Evolutionary conservation across 2,797 vertebrate species (phyloP).

Genomic region (Eptatretus atami): DNA sequence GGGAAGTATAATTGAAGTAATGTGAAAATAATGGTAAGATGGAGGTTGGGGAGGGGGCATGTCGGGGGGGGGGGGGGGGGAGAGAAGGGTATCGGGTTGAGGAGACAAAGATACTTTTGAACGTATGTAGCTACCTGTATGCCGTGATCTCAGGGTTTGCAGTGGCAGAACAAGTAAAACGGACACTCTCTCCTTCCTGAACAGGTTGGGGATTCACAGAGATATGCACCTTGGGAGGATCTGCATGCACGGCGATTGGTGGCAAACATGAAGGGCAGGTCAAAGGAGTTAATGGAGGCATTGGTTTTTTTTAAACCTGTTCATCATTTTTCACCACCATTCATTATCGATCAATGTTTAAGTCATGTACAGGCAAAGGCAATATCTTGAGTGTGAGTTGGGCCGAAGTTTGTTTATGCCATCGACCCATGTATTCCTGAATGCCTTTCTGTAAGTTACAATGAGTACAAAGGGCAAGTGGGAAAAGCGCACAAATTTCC

Average conservation of each 20-base stretch:
- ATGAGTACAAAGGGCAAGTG: no score
- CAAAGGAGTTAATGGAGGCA: background rate
- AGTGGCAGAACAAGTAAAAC: slow-evolving; percentile 53
- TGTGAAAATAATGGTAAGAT: no score
- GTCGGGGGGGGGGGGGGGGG: background rate
- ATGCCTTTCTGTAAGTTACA: no score
- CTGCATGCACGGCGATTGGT: slow-evolving; percentile 14
- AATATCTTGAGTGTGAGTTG: no score
- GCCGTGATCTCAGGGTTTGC: slow-evolving; percentile 76
- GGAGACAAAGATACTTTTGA: slow-evolving; percentile 3
- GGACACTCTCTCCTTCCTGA: slow-evolving; percentile 49
- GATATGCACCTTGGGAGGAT: slow-evolving; percentile 52
- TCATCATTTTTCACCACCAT: no score
- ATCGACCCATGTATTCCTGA: no score
- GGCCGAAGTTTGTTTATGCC: no score
- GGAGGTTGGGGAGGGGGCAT: no score
- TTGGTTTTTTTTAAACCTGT: background rate
- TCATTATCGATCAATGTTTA: no score
- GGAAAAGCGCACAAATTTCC: no score
- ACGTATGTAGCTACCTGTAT: slow-evolving; percentile 26
- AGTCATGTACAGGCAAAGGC: background rate
- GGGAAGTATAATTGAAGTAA: no score
- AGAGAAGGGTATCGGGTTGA: background rate
- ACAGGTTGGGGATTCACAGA: slow-evolving; percentile 77
- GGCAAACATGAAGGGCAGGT: background rate